These are phyloP conservation scores for Colletes collaris DNA, from an alignment of 2,888 invertebrate species.

Conservation along the genomic window DNA sequence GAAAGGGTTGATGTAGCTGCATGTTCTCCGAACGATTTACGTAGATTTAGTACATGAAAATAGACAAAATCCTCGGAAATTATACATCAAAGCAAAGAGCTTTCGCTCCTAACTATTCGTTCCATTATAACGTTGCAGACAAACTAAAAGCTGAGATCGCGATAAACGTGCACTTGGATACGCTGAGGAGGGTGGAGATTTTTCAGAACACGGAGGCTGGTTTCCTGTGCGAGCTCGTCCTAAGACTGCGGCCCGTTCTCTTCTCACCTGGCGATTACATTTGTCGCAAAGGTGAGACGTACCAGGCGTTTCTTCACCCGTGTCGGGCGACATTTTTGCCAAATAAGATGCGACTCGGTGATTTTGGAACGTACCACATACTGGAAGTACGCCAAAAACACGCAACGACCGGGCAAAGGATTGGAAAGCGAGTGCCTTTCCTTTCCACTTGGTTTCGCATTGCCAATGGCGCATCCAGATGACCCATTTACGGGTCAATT, in stretches of 20 bases:
- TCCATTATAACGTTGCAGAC: constrained; percentile 84
- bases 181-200: constrained; percentile 98
- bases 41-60: too few relatives aligned
- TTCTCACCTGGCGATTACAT: constrained; percentile 99
- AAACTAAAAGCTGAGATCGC: constrained; percentile 99
- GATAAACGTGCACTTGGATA: constrained; percentile 99
- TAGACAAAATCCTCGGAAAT: background rate
- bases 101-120: too few relatives aligned
- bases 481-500: constrained; percentile 38
- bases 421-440: constrained; percentile 64
- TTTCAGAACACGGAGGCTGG: constrained; percentile 99
- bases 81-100: background rate
- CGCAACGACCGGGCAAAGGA: constrained; percentile 46
- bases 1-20: too few relatives aligned
- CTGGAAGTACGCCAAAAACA: constrained; percentile 68
- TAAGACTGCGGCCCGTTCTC: constrained; percentile 96
- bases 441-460: constrained; percentile 50
- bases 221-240: constrained; percentile 98
- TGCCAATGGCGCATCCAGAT: constrained; percentile 42
- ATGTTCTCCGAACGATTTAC: too few relatives aligned
- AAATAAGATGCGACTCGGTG: constrained; percentile 22
- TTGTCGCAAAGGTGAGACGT: constrained; percentile 95
- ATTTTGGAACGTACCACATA: constrained; percentile 44
- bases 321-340: constrained; percentile 14
- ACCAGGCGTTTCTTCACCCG: background rate